Base-by-base conservation (phyloP, 23 tunicate genomes). In the Styela clava region DNA sequence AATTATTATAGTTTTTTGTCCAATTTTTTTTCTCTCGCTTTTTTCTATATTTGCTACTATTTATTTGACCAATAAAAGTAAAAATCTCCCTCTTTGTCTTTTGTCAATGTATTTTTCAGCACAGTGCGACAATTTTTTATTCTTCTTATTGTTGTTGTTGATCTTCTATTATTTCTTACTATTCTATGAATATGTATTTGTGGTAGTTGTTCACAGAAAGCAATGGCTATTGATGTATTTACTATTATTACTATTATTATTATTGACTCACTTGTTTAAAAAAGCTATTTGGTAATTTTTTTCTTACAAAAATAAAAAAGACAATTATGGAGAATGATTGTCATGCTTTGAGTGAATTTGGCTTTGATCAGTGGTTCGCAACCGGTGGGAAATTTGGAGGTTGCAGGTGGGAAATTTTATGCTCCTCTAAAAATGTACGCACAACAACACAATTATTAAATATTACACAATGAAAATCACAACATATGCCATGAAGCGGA, bases 281-380 rank as follows among this genome's bases (percentile, higher is more conserved):
- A 28, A 71, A 71, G 34, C 77, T 71, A 71, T 71, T 71, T 71
- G 77, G 77, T 71, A 71, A 71, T 71, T 71, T 71, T 65, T 71
- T 71, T 71, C 77, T 34, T 71, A 71, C 77, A 30, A 26, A 65
- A 24, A 65, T 65, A 5, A 65, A 24, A 56, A 65, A 65, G 70
- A 65, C 31, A 24, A 65, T 65, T 24, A 27, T 24, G 70, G 70
- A 65, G 31, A 65, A 7, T 27, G 70, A 3, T 5, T 65, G 70
- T 44, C 12, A 12, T n/a, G n/a, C n/a, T n/a, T n/a, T n/a, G n/a
- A n/a, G n/a, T n/a, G n/a, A n/a, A n/a, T n/a, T n/a, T n/a, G n/a
- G n/a, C n/a, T n/a, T n/a, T n/a, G n/a, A n/a, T n/a, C n/a, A n/a
- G n/a, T n/a, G n/a, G n/a, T n/a, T n/a, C n/a, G n/a, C n/a, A n/a